A percentile compares a stretch with the other conserved stretches of the same genome.
Evolutionary conservation across 92 coral and sea anemone species (phyloP).

Genomic region (Porites rus): DNA sequence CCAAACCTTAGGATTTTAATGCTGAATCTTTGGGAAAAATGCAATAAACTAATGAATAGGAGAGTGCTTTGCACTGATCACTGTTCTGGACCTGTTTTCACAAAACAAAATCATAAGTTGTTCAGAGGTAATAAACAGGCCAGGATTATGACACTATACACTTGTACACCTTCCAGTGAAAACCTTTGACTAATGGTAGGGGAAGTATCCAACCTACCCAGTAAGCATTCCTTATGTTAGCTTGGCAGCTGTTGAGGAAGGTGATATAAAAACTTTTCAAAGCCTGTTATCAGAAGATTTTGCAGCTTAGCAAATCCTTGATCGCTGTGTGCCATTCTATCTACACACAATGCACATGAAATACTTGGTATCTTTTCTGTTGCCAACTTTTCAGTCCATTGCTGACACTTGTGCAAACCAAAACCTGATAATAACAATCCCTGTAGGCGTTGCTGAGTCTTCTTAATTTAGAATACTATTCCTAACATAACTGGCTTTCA

Average conservation of each 20-base stretch:
- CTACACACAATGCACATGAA: slow-evolving; percentile 21
- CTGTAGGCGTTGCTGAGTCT: not conserved
- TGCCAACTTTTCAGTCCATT: not conserved
- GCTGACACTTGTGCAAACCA: not conserved
- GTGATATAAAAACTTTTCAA: not conserved
- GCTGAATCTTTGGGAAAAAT: not conserved
- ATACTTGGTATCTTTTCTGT: not conserved
- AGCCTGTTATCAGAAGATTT: not conserved
- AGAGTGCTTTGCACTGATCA: not conserved
- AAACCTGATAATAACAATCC: not conserved
- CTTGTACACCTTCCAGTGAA: not conserved
- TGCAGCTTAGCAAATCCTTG: slow-evolving; percentile 5
- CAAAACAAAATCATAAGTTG: not conserved
- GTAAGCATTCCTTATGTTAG: not conserved
- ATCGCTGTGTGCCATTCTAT: slow-evolving; percentile 2
- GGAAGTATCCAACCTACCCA: not conserved
- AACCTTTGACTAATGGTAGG: not conserved
- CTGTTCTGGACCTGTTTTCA: not conserved
- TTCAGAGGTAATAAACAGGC: not conserved
- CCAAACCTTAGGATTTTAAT: not conserved
- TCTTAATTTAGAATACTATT: not conserved
- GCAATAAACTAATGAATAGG: not conserved
- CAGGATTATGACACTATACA: not conserved
- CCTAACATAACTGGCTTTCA: not conserved
- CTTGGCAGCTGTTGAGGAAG: slow-evolving; percentile 8